phyloP scores from a whole-genome alignment of 2,113 vertebrate genomes.

The Thunnus thynnus region DNA sequence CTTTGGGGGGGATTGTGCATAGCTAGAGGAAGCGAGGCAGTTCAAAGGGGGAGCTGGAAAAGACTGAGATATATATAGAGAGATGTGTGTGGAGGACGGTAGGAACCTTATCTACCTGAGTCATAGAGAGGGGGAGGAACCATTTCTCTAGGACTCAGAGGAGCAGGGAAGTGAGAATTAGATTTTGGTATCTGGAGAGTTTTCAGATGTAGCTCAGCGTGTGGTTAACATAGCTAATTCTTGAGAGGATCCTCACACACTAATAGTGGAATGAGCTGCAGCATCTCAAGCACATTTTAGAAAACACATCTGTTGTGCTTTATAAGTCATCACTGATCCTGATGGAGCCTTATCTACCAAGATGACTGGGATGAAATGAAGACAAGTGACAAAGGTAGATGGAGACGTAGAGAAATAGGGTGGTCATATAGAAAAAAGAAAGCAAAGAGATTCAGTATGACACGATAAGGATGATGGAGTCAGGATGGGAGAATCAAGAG shows the following conservation, averaged over 20 bases:
- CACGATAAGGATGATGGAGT: conserved; percentile 47
- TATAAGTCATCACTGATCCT: conserved; percentile 49
- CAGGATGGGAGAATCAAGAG: conserved; percentile 42
- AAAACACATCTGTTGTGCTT: conserved; percentile 44
- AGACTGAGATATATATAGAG: conserved; percentile 50
- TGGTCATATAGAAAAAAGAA: conserved; percentile 31
- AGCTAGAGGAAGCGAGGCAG: conserved; percentile 31
- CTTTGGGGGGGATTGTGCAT: conserved; percentile 39
- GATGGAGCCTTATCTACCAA: conserved; percentile 31
- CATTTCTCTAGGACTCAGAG: conserved; percentile 51
- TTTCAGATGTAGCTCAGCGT: conserved; percentile 41
- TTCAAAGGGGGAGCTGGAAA: conserved; percentile 48
- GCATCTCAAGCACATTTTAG: conserved; percentile 17
- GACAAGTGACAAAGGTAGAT: conserved; percentile 40
- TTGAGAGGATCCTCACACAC: conserved; percentile 6
- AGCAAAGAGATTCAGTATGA: conserved; percentile 29
- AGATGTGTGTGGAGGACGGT: conserved; percentile 26
- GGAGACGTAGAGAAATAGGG: conserved; percentile 29
- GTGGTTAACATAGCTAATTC: conserved; percentile 41
- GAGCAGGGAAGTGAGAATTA: conserved; percentile 59
- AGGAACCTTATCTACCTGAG: conserved; percentile 54
- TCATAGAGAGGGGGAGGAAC: conserved; percentile 35
- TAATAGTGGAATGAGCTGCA: conserved; percentile 6
- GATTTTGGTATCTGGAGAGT: conserved; percentile 39
- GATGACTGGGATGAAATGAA: conserved; percentile 44